Percentiles rank a stretch among this genome's conserved stretches.
These are phyloP conservation scores for Lasiurus borealis DNA, from an alignment of 2,113 vertebrate species.

Conservation along the genomic window DNA sequence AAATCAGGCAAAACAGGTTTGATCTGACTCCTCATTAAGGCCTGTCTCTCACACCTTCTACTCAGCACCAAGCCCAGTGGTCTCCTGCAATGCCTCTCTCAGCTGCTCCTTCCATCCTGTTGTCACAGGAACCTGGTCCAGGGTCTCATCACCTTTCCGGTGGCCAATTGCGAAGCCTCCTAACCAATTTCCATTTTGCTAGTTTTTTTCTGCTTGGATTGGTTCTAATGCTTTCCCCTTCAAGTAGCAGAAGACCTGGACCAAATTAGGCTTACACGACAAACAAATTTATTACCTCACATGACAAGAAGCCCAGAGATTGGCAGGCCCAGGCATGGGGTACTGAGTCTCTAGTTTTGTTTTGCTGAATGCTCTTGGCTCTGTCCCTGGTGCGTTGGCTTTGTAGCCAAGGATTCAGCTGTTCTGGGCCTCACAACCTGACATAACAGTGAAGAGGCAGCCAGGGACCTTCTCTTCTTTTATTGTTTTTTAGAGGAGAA, in stretches of 20 bases:
- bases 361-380: not conserved
- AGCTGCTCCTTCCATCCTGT: not conserved
- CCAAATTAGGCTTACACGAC: not conserved
- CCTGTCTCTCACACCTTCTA: not conserved
- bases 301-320: not conserved
- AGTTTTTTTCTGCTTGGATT: not conserved
- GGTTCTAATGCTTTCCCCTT: not conserved
- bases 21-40: not conserved
- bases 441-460: not conserved
- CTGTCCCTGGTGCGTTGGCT: not conserved
- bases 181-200: not conserved
- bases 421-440: not conserved
- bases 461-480: not conserved
- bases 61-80: not conserved
- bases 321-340: accelerated
- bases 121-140: not conserved
- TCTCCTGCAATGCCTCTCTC: not conserved
- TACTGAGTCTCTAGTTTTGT: not conserved
- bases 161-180: not conserved
- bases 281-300: not conserved
- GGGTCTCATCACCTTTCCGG: not conserved
- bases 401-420: too few relatives aligned
- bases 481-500: not conserved
- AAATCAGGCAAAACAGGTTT: not conserved
- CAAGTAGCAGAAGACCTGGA: not conserved